A percentile compares a stretch with the other conserved stretches of the same genome.
These are phyloP conservation scores for Naso thynnoides DNA, from an alignment of 2,797 vertebrate genomes.

Conservation along the genomic window DNA sequence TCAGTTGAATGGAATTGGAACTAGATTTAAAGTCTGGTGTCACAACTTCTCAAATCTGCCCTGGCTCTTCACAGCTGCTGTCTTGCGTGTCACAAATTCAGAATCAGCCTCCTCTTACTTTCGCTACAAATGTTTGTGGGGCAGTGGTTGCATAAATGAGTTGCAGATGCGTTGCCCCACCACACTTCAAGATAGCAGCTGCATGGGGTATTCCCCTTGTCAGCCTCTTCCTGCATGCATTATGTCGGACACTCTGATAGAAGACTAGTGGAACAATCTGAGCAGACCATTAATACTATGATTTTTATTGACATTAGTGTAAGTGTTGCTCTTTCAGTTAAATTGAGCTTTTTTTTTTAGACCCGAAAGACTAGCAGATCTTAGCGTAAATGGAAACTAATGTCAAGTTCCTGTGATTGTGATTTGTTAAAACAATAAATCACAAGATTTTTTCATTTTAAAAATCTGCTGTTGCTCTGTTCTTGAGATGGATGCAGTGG, in stretches of 20 bases:
- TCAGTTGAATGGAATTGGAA: background rate
- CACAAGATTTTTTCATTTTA: no score
- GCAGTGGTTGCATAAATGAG: slow-evolving; percentile 45
- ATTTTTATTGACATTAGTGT: background rate
- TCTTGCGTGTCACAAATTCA: slow-evolving; percentile 39
- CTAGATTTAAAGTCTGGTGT: slow-evolving; percentile 17
- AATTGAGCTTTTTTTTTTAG: background rate
- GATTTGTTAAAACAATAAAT: slow-evolving; percentile 1
- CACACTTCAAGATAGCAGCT: slow-evolving; percentile 13
- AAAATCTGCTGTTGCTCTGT: no score
- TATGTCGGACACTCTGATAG: background rate
- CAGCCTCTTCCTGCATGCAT: background rate
- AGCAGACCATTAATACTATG: background rate
- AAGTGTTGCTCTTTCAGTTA: slow-evolving; percentile 1
- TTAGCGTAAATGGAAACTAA: background rate
- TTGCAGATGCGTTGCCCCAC: slow-evolving; percentile 32
- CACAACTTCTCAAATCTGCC: slow-evolving; percentile 17
- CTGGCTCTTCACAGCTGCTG: slow-evolving; percentile 10
- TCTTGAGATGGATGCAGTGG: no score
- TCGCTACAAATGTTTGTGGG: slow-evolving; percentile 48
- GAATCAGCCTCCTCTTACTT: slow-evolving; percentile 48
- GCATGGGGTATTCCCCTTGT: slow-evolving; percentile 51
- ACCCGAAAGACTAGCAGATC: background rate
- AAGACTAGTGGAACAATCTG: background rate
- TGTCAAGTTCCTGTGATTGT: background rate